Evolutionary conservation across 2,888 invertebrate species (phyloP), one percentile per base, ranked within the genome.

Genomic region (Ischnura elegans): DNA sequence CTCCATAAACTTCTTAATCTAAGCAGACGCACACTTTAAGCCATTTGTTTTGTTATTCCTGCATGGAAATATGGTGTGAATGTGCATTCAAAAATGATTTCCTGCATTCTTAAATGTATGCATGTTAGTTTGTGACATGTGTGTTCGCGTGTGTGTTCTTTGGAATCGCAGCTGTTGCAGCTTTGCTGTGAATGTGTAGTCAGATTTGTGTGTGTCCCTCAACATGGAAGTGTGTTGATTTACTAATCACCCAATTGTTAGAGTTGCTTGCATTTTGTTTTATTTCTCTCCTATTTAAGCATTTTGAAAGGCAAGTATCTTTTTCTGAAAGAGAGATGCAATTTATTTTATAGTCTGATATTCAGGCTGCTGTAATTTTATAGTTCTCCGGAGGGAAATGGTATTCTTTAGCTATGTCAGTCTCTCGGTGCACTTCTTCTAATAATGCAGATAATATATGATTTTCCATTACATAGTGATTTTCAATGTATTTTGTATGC

Each of bases 291-390:
- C n/a, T 86, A 86, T 61, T 66, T 61, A 61, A 90, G n/a, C 25
- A n/a, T n/a, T 87, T 29, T 36, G 19, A 66, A 90, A 66, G 61
- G 90, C 90, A 25, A 16, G 43, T 90, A 76, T 90, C 61, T 90
- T 90, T 76, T 61, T 90, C 90, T 90, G 3, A 43, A 43, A 90
- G 87, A 90, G 61, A 90, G 25, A 42, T 61, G 61, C 51, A 90
- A 90, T 29, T 90, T 90, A 13, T 76, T 29, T 42, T 43, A 55
- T 90, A 43, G 90, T 90, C 90, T 90, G 90, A 90, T 90, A 90
- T 90, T 90, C 90, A 90, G 90, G 66, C 45, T 3, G 43, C 8
- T 43, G 19, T 43, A 55, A 16, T 43, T 61, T 55, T 90, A 61
- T 61, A 90, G 42, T 66, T 90, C 21, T 90, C n/a, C 36, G 25